Evolutionary conservation across 2,888 invertebrate species (phyloP), one percentile per base, ranked within the genome.

Genomic region (Lobophora halterata): DNA sequence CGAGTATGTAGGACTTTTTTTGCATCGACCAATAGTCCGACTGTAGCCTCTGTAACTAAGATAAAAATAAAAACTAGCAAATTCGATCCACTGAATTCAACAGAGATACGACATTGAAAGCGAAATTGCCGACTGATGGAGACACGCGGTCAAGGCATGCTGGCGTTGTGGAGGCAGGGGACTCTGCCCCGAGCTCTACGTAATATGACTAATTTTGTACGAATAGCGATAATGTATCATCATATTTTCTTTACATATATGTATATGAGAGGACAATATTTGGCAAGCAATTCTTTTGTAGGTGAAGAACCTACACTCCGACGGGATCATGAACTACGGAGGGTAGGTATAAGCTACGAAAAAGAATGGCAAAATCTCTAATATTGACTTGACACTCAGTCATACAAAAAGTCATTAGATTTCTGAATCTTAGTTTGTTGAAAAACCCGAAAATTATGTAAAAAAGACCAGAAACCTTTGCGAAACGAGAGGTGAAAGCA

Each of bases 81-180:
- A 29, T 37, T 10, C 37, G 29, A 33, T 37, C 31, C 16, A 7
- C 9, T 28, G 21, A 35, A 45, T 47, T 28, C 21, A 25, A 28
- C 23, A 7, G 24, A 20, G 35, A 28, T 23, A 35, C 34, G 34
- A 46, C 32, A 29, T 47, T 40, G 30, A 36, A 24, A 31, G 31
- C 20, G 20, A 49, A 34, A 51, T 52, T 56, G 40, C 35, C 32
- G 46, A 31, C 33, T 34, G 19, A 41, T 46, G 29, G 33, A 35
- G 55, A 47, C 79, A 80, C 72, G 79, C 64, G 58, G 65, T 44
- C 36, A 49, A 39, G 41, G 50, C 73, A 72, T 78, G 78, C 49
- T 55, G 5, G 46, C 45, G 49, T 32, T 52, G 55, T 52, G 45
- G 46, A 40, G 31, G 46, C 27, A 19, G 63, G 43, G 71, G 70